These are phyloP conservation scores for Phaenicophaeus curvirostris DNA, from an alignment of 2,797 vertebrate genomes.

Conservation along the genomic window DNA sequence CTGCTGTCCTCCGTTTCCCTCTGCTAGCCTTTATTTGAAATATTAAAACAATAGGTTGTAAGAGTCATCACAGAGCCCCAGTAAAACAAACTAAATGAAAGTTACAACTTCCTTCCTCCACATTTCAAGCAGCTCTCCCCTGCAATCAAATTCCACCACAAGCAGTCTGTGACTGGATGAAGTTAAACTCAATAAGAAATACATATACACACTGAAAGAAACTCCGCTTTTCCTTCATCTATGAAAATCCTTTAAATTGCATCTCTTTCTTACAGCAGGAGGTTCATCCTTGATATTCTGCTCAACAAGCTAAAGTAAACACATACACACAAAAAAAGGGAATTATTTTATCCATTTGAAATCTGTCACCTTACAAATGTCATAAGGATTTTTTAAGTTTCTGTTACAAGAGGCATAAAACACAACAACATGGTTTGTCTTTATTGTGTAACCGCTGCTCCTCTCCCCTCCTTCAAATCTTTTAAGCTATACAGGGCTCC, in stretches of 20 bases:
- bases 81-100: background rate
- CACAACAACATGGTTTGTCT: accelerated
- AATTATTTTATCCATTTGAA: background rate
- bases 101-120: background rate
- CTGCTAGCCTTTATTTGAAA: background rate
- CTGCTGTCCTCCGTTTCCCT: background rate
- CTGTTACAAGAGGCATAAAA: background rate
- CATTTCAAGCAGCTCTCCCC: background rate
- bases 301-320: background rate
- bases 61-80: background rate
- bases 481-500: background rate
- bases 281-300: background rate
- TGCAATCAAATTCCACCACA: background rate
- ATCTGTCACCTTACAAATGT: background rate
- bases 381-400: background rate
- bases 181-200: background rate
- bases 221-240: background rate
- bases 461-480: background rate
- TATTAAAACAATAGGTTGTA: background rate
- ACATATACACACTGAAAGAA: background rate
- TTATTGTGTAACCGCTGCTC: background rate
- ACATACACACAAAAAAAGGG: background rate
- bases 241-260: background rate
- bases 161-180: background rate
- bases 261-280: background rate